Evolutionary conservation across 2,888 invertebrate genomes (phyloP).

Genomic region (Leptopilina myrica): DNA sequence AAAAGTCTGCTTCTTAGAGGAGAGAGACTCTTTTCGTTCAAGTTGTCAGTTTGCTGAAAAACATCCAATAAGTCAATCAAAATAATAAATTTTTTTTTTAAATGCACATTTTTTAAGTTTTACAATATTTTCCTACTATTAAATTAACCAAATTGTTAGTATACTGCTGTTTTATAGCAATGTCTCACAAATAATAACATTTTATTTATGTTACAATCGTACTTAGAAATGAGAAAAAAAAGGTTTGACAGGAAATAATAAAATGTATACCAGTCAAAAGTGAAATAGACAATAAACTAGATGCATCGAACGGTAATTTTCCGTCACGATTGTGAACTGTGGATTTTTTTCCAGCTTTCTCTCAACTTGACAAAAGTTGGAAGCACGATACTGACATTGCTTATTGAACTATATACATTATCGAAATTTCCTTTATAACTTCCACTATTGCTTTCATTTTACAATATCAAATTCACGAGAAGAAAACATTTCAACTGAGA

Average conservation of each 20-base stretch:
- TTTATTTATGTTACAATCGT: too few species aligned
- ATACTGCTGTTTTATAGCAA: too few species aligned
- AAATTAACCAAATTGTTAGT: too few species aligned
- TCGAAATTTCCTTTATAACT: not conserved
- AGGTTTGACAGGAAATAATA: conserved; percentile 20
- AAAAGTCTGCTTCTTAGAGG: conserved; percentile 37
- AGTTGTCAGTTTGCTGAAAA: conserved; percentile 35
- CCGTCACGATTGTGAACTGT: conserved; percentile 52
- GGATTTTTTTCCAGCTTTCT: conserved; percentile 65
- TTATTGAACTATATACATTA: conserved; percentile 56
- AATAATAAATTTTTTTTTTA: too few species aligned
- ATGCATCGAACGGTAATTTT: conserved; percentile 36
- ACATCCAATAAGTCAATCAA: too few species aligned
- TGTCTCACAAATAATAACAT: too few species aligned
- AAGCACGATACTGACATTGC: conserved; percentile 60
- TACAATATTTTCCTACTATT: too few species aligned
- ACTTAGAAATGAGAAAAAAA: too few species aligned
- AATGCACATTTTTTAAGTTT: too few species aligned
- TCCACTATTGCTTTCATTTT: conserved; percentile 15
- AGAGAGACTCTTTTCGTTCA: conserved; percentile 40
- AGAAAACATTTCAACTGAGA: not conserved
- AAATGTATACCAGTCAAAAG: not conserved
- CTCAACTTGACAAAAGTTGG: conserved; percentile 56
- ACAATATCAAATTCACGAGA: not conserved
- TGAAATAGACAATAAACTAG: conserved; percentile 43